Base-by-base conservation (phyloP, 2,113 vertebrate genomes). In the Ictalurus furcatus region DNA sequence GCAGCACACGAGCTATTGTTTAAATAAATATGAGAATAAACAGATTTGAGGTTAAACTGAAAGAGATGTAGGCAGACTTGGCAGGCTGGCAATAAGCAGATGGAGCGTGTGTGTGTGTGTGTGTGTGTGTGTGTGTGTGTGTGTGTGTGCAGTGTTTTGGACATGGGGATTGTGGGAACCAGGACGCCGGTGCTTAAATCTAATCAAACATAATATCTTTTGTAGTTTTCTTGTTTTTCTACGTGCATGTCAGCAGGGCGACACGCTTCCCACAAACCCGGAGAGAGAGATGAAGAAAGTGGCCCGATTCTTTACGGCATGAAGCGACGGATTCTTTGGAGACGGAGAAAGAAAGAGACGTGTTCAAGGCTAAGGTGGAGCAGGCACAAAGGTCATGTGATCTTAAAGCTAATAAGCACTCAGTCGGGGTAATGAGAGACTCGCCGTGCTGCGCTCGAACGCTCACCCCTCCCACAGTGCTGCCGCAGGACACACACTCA, bases 81-180 rank as follows among this genome's bases (percentile, higher is more conserved):
- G 85, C 73, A 87, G 76, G 59, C 59, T 23, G 59, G 63, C 14
- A 54, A 44, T 87, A 54, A 87, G 56, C 86, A 81, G 76, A 87
- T 87, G 86, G 84, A 56, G 65, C 25, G 52, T 25, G 74, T 48
- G 44, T 78, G 81, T 63, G 54, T 89, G 56, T 34, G 37, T 54
- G 73, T 44, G 73, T 44, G 73, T 76, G 44, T 67, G 69, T 63
- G 67, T 80, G 56, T 34, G 37, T 54, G 73, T 44, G 73, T 44
- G 73, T 76, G 44, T 67, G 69, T 63, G 67, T 80, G 56, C 30
- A 74, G 23, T 58, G 88, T 81, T 52, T 69, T 85, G 52, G 28
- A 52, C 74, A 79, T 81, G 61, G 44, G 61, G 34, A 21, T 40
- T 67, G 56, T 88, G 82, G 30, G 61, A 52, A 54, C 73, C 48